Base-by-base conservation (phyloP, 1,140 invertebrate species). In the Probaryconus sp. region DNA sequence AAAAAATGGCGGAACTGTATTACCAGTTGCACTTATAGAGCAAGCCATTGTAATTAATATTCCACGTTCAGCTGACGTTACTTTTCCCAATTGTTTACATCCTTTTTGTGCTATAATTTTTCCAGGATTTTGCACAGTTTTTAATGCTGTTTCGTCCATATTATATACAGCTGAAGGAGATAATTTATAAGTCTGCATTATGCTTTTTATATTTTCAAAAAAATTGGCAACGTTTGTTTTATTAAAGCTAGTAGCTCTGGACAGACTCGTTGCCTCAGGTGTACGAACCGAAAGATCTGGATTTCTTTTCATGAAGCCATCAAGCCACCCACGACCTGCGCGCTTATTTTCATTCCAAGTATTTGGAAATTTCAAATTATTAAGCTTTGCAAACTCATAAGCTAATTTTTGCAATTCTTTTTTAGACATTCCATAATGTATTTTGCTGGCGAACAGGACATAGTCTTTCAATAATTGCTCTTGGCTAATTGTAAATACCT, bases 11-110 rank as follows among this genome's bases (percentile, higher is more conserved):
- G 72, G 68, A 10, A 79, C 56, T 11, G 17, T 64, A 33, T 40
- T 30, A 14, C 76, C 77, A 13, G 33, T 13, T 6, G 65, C 73
- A 51, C 14, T 60, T 61, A 75, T 61, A 40, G 45, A 61, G n/a
- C 13, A 58, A 21, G 53, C 30, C 37, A 80, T 64, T 24, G 81
- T 83, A 4, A 83, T 75, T 7, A 75, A 40, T 31, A 68, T 78
- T 11, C 79, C 82, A 73, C 80, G 48, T 81, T 85, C 84, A 24
- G 56, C 77, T 33, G 77, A 81, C 30, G 72, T 79, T 18, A 85
- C 64, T 26, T 65, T 56, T 9, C 83, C 79, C 31, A 85, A 67
- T 65, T 85, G 76, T 37, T 79, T 74, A 1, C 30, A 67, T 79
- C 78, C 82, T 55, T 79, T 79, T 42, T 38, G 6, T 7, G 70